A percentile compares a stretch with the other conserved stretches of the same genome.
Evolutionary conservation across 2,888 invertebrate genomes (phyloP).

Genomic region (Eupelmus urozonus): DNA sequence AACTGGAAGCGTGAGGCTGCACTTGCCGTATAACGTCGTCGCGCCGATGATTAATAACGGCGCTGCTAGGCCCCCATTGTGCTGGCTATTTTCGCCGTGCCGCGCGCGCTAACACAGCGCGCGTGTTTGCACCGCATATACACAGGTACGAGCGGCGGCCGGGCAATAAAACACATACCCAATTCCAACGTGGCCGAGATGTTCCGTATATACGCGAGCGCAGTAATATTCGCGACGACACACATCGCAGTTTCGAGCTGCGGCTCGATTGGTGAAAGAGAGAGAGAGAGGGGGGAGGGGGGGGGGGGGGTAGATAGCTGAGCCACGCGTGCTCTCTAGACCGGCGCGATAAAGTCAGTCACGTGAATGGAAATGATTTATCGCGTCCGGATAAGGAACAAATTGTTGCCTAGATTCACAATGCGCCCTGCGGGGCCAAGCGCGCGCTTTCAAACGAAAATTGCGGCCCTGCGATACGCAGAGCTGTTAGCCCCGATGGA

Average conservation of each 20-base stretch:
- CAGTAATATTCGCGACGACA: constrained; percentile 18
- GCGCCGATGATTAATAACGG: constrained; percentile 68
- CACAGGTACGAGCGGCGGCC: neutral
- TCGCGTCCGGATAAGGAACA: constrained; percentile 56
- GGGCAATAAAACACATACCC: constrained; percentile 70
- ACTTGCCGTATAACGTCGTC: neutral
- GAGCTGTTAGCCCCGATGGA: no score
- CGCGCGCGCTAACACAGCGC: neutral
- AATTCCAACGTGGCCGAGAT: constrained; percentile 56
- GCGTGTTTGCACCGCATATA: neutral
- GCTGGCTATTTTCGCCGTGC: constrained; percentile 16
- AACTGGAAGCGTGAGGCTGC: no score
- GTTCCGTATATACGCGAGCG: constrained; percentile 28
- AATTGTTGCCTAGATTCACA: constrained; percentile 53
- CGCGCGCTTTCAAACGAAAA: no score
- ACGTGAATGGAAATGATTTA: constrained; percentile 59
- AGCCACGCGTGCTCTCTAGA: constrained; percentile 24
- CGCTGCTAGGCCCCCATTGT: neutral
- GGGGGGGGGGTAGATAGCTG: no score
- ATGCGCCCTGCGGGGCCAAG: no score
- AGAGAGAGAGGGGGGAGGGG: neutral
- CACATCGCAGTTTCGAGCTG: constrained; percentile 47
- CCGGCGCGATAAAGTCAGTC: constrained; percentile 55
- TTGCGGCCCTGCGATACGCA: no score
- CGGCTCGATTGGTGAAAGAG: neutral